Base-by-base conservation (phyloP, 1,140 invertebrate species). In the Drosophila lowei region DNA sequence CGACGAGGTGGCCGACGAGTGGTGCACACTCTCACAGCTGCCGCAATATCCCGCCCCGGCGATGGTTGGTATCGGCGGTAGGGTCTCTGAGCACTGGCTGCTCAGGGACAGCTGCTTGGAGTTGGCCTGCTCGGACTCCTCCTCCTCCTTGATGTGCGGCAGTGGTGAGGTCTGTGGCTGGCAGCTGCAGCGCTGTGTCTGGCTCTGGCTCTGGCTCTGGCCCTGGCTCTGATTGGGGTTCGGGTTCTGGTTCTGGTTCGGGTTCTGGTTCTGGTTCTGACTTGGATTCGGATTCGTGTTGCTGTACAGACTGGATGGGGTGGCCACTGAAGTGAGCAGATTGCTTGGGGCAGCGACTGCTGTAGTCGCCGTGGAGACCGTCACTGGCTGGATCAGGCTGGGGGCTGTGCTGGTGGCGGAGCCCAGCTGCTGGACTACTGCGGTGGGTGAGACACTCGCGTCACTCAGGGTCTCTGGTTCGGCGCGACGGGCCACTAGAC, bases 131-230 rank as follows among this genome's bases (percentile, higher is more conserved):
- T 94, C 93, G 50, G 93, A 93, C 80, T 93, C 93, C 73, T 92
- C 92, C 71, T 94, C 93, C 77, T 94, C 93, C 77, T 94, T 93
- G 56, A 94, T 94, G 52, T 93, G 93, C 1, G 93, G 93, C 48
- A 94, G 77, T 34, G 93, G 93, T 6, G 93, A 93, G 25, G 90
- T 91, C 68, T 91, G 90, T 23, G 83, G 78, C 54, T 89, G 90
- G 63, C 90, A 91, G 60, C 76, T 77, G 50, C 84, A 81, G 55
- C 85, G 78, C n/a, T 59, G 57, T 90, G 91, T 86, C 92, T 90
- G 92, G 81, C 59, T 91, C 91, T 72, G 91, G 91, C 47, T 90
- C 90, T 64, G 89, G 86, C 59, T 91, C 91, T 72, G 91, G 91
- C 47, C 90, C 90, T 64, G 89, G 86, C 78, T 92, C 91, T 92